Evolutionary conservation across 2,888 invertebrate species (phyloP), one percentile per base, ranked within the genome.

Genomic region (Tetranychus truncatus): DNA sequence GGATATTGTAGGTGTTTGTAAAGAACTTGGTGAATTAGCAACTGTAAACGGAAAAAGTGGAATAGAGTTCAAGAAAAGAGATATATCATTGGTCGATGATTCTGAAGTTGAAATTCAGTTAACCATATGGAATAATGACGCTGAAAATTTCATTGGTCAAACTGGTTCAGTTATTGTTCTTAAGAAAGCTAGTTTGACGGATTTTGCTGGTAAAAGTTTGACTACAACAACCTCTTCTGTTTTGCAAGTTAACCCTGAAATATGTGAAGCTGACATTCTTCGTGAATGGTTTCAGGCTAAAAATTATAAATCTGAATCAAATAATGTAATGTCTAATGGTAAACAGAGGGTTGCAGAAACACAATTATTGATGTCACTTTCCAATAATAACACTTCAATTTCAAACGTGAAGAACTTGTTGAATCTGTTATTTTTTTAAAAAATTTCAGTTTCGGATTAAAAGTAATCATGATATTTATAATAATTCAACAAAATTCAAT

Each of bases 1-100:
- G 91, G 95, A 97, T 87, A 85, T 95, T 1, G 88, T 96, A 82
- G 96, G 93, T 15, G 88, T 97, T 11, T 91, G 91, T 80, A 91
- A 90, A 81, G 84, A 85, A 9, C 86, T 86, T 0, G 84, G 87
- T 0, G 94, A 95, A 4, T 85, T 97, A 34, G 87, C 87, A 2
- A 88, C 91, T 0, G 88, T 86, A 79, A 88, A 90, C 0, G 90
- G 91, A 76, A 89, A 88, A 80, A 46, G 9, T 46, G 1, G 15
- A 46, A 46, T 1, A 46, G 91, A 95, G 81, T 84, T 96, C 74
- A 90, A 88, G 80, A 99, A 99, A 82, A 87, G 94, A 75, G 96
- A 97, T 78, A 80, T 97, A 6, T 87, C 87, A 4, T 82, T 99
- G 6, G 90, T 97, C 0, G 99, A 99, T 83, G 87, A 89, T 77